A percentile compares a stretch with the other conserved stretches of the same genome.
phyloP scores from a whole-genome alignment of 2,888 invertebrate genomes.

The Mythimna vitellina region DNA sequence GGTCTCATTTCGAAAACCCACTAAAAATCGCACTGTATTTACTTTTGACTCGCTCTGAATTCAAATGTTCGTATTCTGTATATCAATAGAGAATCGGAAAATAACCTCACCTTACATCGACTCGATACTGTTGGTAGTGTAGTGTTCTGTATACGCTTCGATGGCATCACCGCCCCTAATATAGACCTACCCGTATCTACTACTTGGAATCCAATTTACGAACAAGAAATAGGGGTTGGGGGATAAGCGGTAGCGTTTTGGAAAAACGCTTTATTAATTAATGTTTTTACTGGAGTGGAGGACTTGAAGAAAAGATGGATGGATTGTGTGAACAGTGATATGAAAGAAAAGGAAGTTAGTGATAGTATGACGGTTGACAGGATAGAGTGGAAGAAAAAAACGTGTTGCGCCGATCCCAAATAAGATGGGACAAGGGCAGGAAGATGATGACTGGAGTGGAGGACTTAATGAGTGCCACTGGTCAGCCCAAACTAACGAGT shows the following conservation, averaged over 20 bases:
- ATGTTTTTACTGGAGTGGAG: too few relatives aligned
- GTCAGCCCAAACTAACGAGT: too few relatives aligned
- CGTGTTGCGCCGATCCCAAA: too few relatives aligned
- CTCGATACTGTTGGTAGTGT: constrained; percentile 36
- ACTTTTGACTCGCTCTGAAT: constrained; percentile 42
- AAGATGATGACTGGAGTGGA: too few relatives aligned
- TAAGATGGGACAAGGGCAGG: too few relatives aligned
- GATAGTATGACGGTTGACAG: too few relatives aligned
- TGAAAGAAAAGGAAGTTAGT: too few relatives aligned
- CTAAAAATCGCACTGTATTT: constrained; percentile 44
- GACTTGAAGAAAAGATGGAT: too few relatives aligned
- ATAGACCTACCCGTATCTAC: constrained; percentile 84
- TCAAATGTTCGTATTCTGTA: constrained; percentile 53
- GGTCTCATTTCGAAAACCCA: constrained; percentile 31
- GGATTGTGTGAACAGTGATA: too few relatives aligned
- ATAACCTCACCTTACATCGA: constrained; percentile 64
- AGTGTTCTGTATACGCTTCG: constrained; percentile 72
- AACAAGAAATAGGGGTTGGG: constrained; percentile 72
- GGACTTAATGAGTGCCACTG: too few relatives aligned
- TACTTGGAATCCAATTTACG: constrained; percentile 89
- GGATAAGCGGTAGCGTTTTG: constrained; percentile 55
- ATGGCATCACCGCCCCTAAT: constrained; percentile 80
- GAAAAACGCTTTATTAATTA: neutral
- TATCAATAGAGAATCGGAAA: constrained; percentile 62
- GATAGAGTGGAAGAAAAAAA: too few relatives aligned